These are phyloP conservation scores for Tricholaema leucomelas DNA, from an alignment of 2,113 vertebrate species.

Conservation along the genomic window DNA sequence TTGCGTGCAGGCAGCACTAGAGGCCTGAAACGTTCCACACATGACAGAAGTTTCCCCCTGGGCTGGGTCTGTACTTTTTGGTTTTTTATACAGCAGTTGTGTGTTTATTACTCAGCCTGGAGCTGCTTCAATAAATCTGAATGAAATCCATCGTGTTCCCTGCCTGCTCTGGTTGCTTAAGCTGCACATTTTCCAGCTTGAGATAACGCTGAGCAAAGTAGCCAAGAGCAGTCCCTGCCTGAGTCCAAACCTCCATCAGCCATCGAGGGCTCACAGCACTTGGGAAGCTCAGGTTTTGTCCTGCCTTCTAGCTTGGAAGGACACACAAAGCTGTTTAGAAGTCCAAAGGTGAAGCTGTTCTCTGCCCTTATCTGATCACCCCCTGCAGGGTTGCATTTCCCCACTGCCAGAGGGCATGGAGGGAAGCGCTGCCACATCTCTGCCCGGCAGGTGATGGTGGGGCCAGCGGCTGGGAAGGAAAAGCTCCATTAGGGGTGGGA, in stretches of 20 bases:
- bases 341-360: background rate
- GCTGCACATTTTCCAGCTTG: background rate
- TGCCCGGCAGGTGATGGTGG: no score
- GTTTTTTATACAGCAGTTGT: background rate
- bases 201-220: background rate
- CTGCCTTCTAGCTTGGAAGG: background rate
- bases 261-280: background rate
- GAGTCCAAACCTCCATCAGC: background rate
- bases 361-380: background rate
- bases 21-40: background rate
- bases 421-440: background rate
- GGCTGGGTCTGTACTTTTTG: background rate
- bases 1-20: background rate
- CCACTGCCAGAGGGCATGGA: accelerated
- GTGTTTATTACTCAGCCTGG: conserved; percentile 53
- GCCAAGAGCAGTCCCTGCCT: background rate
- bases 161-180: background rate
- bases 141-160: background rate
- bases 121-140: conserved; percentile 61
- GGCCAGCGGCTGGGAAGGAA: background rate
- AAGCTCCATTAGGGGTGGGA: background rate
- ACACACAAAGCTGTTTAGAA: background rate
- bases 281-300: background rate
- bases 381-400: background rate
- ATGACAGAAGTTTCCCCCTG: background rate